A percentile compares a stretch with the other conserved stretches of the same genome.
Evolutionary conservation across 2,888 invertebrate species (phyloP).

Genomic region (Sepiola atlantica): DNA sequence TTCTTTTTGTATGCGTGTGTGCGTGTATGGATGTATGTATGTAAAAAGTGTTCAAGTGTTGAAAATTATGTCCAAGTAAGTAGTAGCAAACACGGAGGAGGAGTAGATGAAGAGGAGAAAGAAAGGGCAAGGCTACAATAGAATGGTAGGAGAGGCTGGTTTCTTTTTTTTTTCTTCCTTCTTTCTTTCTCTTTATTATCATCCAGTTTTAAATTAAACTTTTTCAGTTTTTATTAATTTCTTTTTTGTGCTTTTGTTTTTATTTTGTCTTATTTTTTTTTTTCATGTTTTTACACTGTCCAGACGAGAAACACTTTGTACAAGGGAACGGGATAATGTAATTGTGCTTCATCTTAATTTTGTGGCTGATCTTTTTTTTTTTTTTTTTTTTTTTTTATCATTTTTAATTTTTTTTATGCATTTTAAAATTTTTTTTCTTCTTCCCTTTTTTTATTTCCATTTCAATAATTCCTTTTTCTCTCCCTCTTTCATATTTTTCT

Average conservation of each 20-base stretch:
- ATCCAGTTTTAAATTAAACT: conserved; percentile 34
- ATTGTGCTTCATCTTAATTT: conserved; percentile 32
- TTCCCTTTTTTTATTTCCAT: background rate
- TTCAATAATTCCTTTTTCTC: background rate
- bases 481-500: background rate
- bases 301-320: conserved; percentile 42
- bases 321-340: background rate
- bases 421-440: background rate
- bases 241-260: background rate
- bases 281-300: conserved; percentile 37
- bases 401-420: background rate
- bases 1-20: background rate
- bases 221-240: background rate
- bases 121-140: conserved; percentile 44
- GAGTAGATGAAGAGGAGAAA: conserved; percentile 32
- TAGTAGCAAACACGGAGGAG: conserved; percentile 13
- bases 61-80: background rate
- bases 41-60: background rate
- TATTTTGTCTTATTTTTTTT: background rate
- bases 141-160: conserved; percentile 25
- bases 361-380: background rate
- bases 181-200: background rate
- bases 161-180: too few species aligned
- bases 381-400: too few species aligned
- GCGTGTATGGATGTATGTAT: too few species aligned